Evolutionary conservation across 1,140 invertebrate species (phyloP), one percentile per base, ranked within the genome.

Genomic region (Zaprionus vittiger): DNA sequence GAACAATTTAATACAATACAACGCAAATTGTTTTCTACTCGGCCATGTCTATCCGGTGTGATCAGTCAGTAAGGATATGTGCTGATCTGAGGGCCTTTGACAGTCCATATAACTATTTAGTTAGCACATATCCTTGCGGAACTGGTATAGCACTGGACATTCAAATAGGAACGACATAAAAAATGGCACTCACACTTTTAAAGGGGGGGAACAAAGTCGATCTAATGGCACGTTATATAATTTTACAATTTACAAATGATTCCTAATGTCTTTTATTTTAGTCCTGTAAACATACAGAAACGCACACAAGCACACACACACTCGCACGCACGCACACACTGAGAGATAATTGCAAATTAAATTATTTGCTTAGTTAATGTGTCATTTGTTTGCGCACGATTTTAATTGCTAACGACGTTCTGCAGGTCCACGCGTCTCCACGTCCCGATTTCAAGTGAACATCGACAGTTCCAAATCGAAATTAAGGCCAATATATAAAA

Each of bases 401-500:
- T 79, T 84, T 77, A 74, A 89, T 90, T 84, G 85, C 81, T 64
- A 85, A 79, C 85, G 85, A 90, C 85, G 79, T 79, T 75, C 79
- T 75, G 66, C 74, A 90, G 79, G 90, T 91, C 91, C 83, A 80
- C 80, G 89, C 91, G 91, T 92, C 78, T 92, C 75, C 83, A 91
- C 91, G 91, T 92, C 86, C 91, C 91, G 91, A 89, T 83, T 92
- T 92, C 91, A 89, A 92, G 86, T 92, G 91, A 92, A 87, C 83
- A 92, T 91, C 80, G 83, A 83, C 79, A 85, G 87, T 92, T 92
- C 90, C 91, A 92, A 92, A 92, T 91, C 82, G 80, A 91, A 91
- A 91, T 92, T 91, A 91, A 91, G 91, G 85, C 91, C 91, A 92
- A 84, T 91, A 84, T 90, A 86, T 81, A 73, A 91, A 91, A 91